A percentile compares a stretch with the other conserved stretches of the same genome.
Conservation (phyloP, 2,888 invertebrate species). For the Mayetiola destructor region DNA sequence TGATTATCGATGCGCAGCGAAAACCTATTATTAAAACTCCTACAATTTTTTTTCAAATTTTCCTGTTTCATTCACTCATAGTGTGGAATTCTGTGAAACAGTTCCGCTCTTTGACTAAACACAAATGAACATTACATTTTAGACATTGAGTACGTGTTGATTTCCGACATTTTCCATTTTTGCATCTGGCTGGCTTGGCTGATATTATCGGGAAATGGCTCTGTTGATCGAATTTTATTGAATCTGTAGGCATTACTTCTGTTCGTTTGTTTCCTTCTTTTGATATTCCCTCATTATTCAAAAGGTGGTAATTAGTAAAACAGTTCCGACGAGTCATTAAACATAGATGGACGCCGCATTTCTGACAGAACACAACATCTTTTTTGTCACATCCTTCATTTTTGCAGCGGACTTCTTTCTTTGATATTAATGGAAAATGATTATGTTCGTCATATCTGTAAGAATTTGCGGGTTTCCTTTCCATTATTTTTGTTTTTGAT, state of each 20-base stretch:
- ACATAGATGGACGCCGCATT: no score
- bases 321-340: no score
- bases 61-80: neutral
- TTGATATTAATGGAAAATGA: neutral
- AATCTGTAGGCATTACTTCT: neutral
- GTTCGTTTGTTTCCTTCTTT: neutral
- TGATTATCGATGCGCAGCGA: no score
- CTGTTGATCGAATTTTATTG: neutral
- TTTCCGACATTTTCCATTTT: neutral
- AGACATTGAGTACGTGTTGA: neutral
- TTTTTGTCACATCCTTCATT: neutral
- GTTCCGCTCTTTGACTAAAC: neutral
- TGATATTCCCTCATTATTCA: neutral
- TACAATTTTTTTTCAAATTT: neutral
- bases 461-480: neutral
- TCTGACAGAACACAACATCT: no score
- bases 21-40: no score
- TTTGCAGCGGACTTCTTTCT: neutral
- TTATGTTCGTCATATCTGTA: neutral
- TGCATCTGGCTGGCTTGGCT: neutral
- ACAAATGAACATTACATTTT: slow-evolving; percentile 5
- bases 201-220: neutral
- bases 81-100: neutral
- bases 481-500: neutral
- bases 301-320: no score